Conservation (phyloP, 37 sponge, comb jelly and placozoan species). For the Petrosia ficiformis region DNA sequence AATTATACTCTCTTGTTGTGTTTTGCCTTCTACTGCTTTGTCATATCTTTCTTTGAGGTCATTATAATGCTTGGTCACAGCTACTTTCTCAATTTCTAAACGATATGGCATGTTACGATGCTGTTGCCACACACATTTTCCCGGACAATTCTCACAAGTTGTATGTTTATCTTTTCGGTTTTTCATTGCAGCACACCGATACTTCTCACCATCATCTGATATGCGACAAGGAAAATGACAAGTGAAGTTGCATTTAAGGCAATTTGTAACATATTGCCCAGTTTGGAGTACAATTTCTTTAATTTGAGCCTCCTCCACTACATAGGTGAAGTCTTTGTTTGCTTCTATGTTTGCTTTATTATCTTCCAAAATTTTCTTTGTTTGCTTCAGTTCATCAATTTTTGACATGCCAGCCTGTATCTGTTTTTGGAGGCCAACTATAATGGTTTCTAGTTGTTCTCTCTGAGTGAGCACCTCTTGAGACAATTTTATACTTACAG, state of each 20-base stretch:
- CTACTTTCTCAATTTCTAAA: constrained; percentile 6
- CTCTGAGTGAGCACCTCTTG: constrained; percentile 20
- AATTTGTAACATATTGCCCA: constrained; percentile 27
- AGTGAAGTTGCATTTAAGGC: constrained; percentile 27
- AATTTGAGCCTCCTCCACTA: constrained; percentile 7
- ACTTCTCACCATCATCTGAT: constrained; percentile 20
- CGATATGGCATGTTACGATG: constrained; percentile 25
- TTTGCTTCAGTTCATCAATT: constrained; percentile 14
- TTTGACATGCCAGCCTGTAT: not conserved
- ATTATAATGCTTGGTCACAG: constrained; percentile 9
- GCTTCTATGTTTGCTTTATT: constrained; percentile 1
- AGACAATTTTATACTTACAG: constrained; percentile 18
- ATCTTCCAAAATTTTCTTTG: not conserved
- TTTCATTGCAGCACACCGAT: constrained; percentile 25
- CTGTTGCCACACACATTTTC: constrained; percentile 24
- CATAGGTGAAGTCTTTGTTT: constrained; percentile 29
- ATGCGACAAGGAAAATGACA: constrained; percentile 23
- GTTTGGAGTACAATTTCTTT: constrained; percentile 6
- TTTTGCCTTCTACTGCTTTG: constrained; percentile 1
- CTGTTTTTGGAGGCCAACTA: constrained; percentile 10
- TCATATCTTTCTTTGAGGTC: constrained; percentile 24
- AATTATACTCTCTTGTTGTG: constrained; percentile 6
- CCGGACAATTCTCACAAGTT: constrained; percentile 32
- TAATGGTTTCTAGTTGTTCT: constrained; percentile 8
- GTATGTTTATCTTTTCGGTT: not conserved